Evolutionary conservation across 2,113 vertebrate species (phyloP).

Genomic region (Zosterops japonicus): DNA sequence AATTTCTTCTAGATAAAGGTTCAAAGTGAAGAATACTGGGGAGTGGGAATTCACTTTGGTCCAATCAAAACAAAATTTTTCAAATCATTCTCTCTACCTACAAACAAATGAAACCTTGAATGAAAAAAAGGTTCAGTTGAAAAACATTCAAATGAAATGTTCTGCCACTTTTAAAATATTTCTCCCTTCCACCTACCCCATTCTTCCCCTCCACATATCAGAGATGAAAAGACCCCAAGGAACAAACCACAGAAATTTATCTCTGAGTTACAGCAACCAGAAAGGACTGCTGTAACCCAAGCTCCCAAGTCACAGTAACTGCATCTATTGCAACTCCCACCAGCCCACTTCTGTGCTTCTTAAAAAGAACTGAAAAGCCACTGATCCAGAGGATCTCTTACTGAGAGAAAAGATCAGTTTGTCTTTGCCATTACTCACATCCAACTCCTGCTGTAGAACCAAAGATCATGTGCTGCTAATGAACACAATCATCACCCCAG

Average conservation of each 20-base stretch:
- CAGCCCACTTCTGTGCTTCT: not conserved
- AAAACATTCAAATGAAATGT: not conserved
- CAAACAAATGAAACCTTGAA: not conserved
- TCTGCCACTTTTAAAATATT: not conserved
- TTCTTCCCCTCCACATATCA: not conserved
- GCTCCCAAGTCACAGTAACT: not conserved
- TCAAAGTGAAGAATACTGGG: not conserved
- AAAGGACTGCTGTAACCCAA: not conserved
- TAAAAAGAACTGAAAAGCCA: not conserved
- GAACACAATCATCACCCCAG: not conserved
- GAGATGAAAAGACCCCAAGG: fast-evolving
- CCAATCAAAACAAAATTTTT: not conserved
- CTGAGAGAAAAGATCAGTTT: not conserved
- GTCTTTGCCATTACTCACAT: not conserved
- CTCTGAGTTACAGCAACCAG: not conserved
- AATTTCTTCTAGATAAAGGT: not conserved
- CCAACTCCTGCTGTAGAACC: not conserved
- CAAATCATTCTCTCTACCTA: not conserved
- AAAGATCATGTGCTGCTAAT: not conserved
- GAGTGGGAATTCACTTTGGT: not conserved
- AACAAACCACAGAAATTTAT: not conserved
- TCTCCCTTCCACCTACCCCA: fast-evolving
- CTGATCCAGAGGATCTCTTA: not conserved
- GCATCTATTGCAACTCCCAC: not conserved
- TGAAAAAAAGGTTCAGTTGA: not conserved